Evolutionary conservation across 2,888 invertebrate genomes (phyloP), one percentile per base, ranked within the genome.

Genomic region (Drosophila quinaria): DNA sequence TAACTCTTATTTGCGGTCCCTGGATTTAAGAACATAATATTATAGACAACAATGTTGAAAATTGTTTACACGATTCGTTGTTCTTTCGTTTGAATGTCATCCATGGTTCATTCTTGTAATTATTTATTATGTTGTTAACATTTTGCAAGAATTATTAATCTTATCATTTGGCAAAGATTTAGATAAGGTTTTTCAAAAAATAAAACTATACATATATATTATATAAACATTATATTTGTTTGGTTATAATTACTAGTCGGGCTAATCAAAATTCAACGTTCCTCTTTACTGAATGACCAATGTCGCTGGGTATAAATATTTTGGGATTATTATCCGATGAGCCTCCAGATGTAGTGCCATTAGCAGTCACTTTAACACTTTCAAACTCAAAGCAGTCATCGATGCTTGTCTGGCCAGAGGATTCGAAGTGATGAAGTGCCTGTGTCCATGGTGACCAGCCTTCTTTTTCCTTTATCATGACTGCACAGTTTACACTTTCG

Each of bases 341-440:
- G 8, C 15, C 17, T 31, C 44, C 17, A 11, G 31, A 11, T 9
- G 41, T 2, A 10, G 61, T 61, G 15, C 1, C 15, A 17, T 52
- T 54, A 11, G 4, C n/a, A 37, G 9, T 9, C 4, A 4, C 19
- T 35, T n/a, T 10, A 15, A 1, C 13, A 11, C 15, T 4, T 31
- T 35, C 10, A 9, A 37, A n/a, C 1, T 44, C 47, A 10, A 66
- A 66, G 19, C 66, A 66, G 3, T 61, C 19, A 0, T 66, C 49
- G 19, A 66, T 25, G 19, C 22, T 59, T 4, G 19, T 29, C 5
- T 10, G 6, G 1, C 19, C 15, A 9, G 0, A 4, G 5, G 15
- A 10, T 3, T 17, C 15, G 6, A 19, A 33, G 5, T 31, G 1
- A 0, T 19, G 4, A 8, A 22, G 31, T 13, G 15, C 13, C 3